A percentile compares a stretch with the other conserved stretches of the same genome.
Evolutionary conservation across 1,140 invertebrate genomes (phyloP).

Genomic region (Listronotus bonariensis): DNA sequence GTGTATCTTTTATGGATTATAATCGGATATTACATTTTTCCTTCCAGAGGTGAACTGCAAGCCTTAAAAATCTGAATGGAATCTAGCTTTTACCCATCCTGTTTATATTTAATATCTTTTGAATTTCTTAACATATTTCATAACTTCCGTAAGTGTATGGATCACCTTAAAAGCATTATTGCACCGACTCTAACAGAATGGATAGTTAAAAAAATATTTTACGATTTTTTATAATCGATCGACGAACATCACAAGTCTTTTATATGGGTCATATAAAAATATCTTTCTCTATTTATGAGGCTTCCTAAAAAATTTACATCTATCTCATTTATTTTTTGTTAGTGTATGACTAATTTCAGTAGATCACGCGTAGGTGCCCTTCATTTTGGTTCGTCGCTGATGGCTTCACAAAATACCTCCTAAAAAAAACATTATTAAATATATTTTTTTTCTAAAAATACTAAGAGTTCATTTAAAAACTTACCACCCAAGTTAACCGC

Average conservation of each 20-base stretch:
- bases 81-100: no score
- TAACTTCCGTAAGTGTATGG: background rate
- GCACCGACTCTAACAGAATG: conserved; percentile 11
- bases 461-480: no score
- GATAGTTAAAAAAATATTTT: background rate
- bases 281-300: conserved; percentile 15
- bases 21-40: no score
- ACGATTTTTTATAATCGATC: background rate
- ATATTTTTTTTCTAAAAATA: no score
- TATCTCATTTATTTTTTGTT: background rate
- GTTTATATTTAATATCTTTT: background rate
- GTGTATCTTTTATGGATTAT: no score
- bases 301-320: conserved; percentile 8
- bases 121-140: background rate
- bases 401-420: conserved; percentile 35
- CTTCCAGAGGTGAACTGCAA: no score
- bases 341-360: background rate
- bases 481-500: no score
- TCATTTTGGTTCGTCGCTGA: conserved; percentile 24
- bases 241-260: background rate
- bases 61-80: no score
- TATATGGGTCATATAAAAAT: conserved; percentile 23
- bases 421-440: conserved; percentile 2
- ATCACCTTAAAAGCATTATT: conserved; percentile 2
- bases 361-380: background rate